Percentiles rank a stretch among this genome's conserved stretches.
These are phyloP conservation scores for Sminthurinus aureus DNA, from an alignment of 2,888 invertebrate genomes.

Conservation along the genomic window DNA sequence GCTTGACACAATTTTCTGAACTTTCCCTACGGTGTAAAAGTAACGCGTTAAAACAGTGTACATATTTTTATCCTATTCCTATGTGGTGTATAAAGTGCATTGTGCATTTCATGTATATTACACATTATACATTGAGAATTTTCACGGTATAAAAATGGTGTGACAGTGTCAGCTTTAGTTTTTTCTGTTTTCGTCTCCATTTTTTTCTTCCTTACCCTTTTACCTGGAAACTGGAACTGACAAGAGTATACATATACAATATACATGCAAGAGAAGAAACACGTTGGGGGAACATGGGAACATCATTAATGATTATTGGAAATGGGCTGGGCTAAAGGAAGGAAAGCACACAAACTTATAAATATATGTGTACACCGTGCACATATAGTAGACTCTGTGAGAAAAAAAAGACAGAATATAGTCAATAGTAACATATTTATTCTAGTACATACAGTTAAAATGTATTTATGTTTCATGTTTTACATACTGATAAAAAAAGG, in stretches of 20 bases:
- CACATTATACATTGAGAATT: not conserved
- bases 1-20: too few species aligned
- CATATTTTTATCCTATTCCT: too few species aligned
- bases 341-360: not conserved
- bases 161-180: not conserved
- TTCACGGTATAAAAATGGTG: not conserved
- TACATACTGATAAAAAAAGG: too few species aligned
- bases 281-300: conserved; percentile 11
- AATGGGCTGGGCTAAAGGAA: conserved; percentile 15
- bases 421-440: not conserved
- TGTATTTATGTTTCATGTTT: not conserved
- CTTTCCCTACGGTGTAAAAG: too few species aligned
- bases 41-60: not conserved
- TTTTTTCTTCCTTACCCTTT: too few species aligned
- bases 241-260: too few species aligned
- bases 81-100: not conserved
- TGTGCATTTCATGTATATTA: too few species aligned
- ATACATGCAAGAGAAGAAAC: not conserved
- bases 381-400: not conserved
- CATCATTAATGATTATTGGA: conserved; percentile 31
- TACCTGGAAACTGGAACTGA: too few species aligned
- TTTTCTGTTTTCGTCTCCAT: not conserved
- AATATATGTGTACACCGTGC: not conserved
- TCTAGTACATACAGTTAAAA: not conserved
- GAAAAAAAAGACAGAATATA: not conserved